These are phyloP conservation scores for Drosophila pandora DNA, from an alignment of 1,140 invertebrate species.

Conservation along the genomic window DNA sequence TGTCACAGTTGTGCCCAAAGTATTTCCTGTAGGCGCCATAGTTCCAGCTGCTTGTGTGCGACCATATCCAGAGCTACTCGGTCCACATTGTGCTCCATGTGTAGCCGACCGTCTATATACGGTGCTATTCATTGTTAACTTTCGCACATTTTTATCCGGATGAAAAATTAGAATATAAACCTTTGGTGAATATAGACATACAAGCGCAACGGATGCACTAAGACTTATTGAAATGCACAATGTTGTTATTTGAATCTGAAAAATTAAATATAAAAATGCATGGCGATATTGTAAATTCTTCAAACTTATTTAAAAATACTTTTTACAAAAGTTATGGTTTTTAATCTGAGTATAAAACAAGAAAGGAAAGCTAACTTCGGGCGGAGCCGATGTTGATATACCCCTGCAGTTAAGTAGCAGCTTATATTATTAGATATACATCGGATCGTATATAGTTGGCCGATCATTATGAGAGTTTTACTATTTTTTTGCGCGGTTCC, in stretches of 20 bases:
- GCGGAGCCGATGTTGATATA: too few species aligned
- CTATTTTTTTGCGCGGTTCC: too few species aligned
- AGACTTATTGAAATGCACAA: constrained; percentile 92
- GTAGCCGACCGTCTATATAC: constrained; percentile 83
- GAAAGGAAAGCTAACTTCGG: too few species aligned
- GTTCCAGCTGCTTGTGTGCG: constrained; percentile 40
- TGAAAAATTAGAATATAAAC: constrained; percentile 91
- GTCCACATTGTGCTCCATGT: constrained; percentile 39
- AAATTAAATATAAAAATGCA: background rate
- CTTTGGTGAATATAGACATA: constrained; percentile 92
- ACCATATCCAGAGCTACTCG: constrained; percentile 54
- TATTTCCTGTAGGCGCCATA: background rate
- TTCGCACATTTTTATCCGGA: constrained; percentile 90
- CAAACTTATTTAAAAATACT: too few species aligned
- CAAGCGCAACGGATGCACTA: constrained; percentile 90
- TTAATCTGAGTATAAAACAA: too few species aligned
- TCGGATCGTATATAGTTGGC: too few species aligned
- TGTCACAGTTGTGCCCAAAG: constrained; percentile 17
- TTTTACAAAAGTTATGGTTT: too few species aligned
- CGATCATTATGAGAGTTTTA: too few species aligned
- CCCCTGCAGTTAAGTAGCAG: too few species aligned
- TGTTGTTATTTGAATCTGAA: constrained; percentile 89
- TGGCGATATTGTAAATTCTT: too few species aligned
- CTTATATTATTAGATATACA: too few species aligned
- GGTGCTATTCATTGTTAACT: constrained; percentile 84